Evolutionary conservation across 2,113 vertebrate genomes (phyloP).

Genomic region (Onychorhynchus coronatus): DNA sequence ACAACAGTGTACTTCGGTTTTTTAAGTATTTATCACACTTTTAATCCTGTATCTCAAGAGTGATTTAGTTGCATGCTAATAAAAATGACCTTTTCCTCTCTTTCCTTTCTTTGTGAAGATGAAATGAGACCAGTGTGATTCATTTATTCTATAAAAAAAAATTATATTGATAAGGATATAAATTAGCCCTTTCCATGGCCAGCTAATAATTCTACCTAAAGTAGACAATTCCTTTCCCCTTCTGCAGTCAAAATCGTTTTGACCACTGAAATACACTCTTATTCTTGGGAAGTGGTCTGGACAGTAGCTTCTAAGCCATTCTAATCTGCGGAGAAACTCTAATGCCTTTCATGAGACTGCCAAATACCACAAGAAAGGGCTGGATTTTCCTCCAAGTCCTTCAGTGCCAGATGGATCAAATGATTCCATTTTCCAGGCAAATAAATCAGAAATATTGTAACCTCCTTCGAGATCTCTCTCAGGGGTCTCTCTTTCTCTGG

Average conservation of each 20-base stretch:
- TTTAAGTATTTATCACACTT: not conserved
- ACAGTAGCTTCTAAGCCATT: constrained; percentile 41
- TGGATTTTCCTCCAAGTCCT: constrained; percentile 35
- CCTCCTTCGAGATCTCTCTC: not conserved
- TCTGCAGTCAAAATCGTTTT: constrained; percentile 6
- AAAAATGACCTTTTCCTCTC: not conserved
- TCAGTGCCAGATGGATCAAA: constrained; percentile 59
- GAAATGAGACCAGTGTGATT: not conserved
- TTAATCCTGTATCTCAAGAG: not conserved
- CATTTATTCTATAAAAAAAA: not conserved
- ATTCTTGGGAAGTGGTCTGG: constrained; percentile 56
- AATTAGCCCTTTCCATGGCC: not conserved
- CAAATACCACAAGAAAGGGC: constrained; percentile 60
- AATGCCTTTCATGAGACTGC: constrained; percentile 57
- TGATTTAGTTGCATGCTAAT: not conserved
- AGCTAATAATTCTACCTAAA: constrained; percentile 13
- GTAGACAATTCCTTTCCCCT: constrained; percentile 5
- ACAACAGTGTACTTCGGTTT: not conserved
- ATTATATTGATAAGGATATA: not conserved
- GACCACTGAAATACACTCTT: constrained; percentile 46
- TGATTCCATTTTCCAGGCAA: constrained; percentile 59
- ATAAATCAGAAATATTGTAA: constrained; percentile 58
- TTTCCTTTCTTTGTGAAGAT: not conserved
- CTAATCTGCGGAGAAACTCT: constrained; percentile 60
- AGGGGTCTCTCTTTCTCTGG: not conserved